These are phyloP conservation scores for Drosophila borealis DNA, from an alignment of 2,888 invertebrate species.

Conservation along the genomic window DNA sequence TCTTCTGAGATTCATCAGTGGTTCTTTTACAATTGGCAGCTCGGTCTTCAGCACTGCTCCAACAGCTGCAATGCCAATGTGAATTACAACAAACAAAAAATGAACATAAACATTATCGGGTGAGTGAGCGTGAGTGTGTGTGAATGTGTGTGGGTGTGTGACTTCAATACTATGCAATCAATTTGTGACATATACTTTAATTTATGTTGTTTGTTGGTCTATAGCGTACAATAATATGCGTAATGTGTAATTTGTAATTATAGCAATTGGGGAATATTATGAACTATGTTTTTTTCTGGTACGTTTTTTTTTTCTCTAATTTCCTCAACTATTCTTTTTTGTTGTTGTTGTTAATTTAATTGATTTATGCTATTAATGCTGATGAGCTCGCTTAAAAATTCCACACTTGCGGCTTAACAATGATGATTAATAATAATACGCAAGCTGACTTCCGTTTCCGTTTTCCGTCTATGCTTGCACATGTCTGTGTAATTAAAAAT, in stretches of 20 bases:
- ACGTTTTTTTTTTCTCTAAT: conserved; percentile 9
- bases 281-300: conserved; percentile 23
- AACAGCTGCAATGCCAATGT: conserved; percentile 47
- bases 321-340: conserved; percentile 10
- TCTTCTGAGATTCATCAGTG: conserved; percentile 5
- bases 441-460: conserved; percentile 29
- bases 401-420: conserved; percentile 14
- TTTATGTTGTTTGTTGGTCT: conserved; percentile 22
- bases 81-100: conserved; percentile 4
- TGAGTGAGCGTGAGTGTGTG: not conserved
- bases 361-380: conserved; percentile 44
- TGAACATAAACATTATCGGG: not conserved
- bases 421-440: conserved; percentile 46
- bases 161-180: conserved; percentile 29
- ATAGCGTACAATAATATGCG: conserved; percentile 30
- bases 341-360: conserved; percentile 24
- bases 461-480: conserved; percentile 19
- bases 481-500: conserved; percentile 31
- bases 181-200: conserved; percentile 19
- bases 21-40: conserved; percentile 6
- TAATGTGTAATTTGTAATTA: conserved; percentile 21
- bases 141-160: conserved; percentile 7
- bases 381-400: conserved; percentile 19
- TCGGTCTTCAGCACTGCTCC: not conserved
- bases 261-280: conserved; percentile 22